Base-by-base conservation (phyloP, 2,113 vertebrate species). In the Rattus norvegicus region DNA sequence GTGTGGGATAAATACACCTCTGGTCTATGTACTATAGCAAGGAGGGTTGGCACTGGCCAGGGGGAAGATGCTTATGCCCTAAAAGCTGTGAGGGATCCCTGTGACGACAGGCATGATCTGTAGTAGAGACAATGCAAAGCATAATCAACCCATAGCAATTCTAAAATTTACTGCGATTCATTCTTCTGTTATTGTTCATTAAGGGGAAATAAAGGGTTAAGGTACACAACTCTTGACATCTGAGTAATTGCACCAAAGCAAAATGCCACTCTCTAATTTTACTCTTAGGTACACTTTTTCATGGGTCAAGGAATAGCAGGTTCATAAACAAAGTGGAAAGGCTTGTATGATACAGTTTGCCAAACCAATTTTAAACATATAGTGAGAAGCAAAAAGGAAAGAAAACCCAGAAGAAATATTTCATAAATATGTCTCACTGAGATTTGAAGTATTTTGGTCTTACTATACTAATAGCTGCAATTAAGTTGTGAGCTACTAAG, bases 401-500 rank as follows among this genome's bases (percentile, higher is more conserved):
- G 33, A 61, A 6, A 91, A 69, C 20, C 70, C 33, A 81, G 14
- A n/a, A 13, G 56, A 63, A 63, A 84, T 63, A 84, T 28, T 16
- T 63, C 0, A 63, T 7, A 61, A 83, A 83, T 63, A 63, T 43
- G 89, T 83, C 36, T 81, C 80, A 56, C 0, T 67, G 77, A 91
- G 43, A 79, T 90, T 61, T 93, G 69, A 97, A 98, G 97, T 97
- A 96, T 98, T 99, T 98, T 99, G 98, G 98, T 98, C 97, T 96
- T 98, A 95, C 95, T 97, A 79, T 95, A 97, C 90, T 98, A 98
- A 97, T 95, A 98, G 96, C 97, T 98, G 98, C 96, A 98, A 97
- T 97, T 96, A 98, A 95, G 95, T 98, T 98, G 98, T 92, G 98
- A 98, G 98, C 98, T 97, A 98, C 92, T 98, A 98, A 96, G 95